Base-by-base conservation (phyloP, 2,797 vertebrate species). In the Bovichtus diacanthus region DNA sequence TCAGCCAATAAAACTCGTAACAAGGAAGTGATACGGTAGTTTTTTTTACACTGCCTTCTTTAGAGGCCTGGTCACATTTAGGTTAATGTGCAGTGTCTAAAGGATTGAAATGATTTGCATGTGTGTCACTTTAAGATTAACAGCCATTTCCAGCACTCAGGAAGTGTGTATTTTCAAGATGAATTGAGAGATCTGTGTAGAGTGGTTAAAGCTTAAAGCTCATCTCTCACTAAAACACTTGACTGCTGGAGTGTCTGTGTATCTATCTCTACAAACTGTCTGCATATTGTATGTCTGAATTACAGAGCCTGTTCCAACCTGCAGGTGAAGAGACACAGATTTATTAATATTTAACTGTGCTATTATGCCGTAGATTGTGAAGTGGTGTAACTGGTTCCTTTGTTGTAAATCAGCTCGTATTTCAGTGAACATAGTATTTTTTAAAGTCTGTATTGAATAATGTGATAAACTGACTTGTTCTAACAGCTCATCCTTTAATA, bases 111-210 rank as follows among this genome's bases (percentile, higher is more conserved):
- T 56, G 7, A 73, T 79, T 70, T 68, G 9, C 73, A 49, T 59
- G 23, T 61, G 36, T 75, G 50, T 68, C 38, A 9, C 15, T 75
- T 71, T 23, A 44, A 69, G 70, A 82, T 81, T 72, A 66, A 39
- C 6, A n/a, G 8, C 27, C 56, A 4, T 80, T 72, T 80, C 56
- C 23, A 25, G 67, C 16, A 38, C 6, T 51, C 18, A 47, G 67
- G 60, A 86, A 83, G 73, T 75, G 58, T 85, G 51, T 39, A 8
- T 81, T 55, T 76, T 78, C 1, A 27, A 59, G 73, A 74, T 80
- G 77, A 80, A 66, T 71, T 50, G 49, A 72, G 60, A 61, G 64
- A 59, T 49, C 1, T 23, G 38, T 56, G 68, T 6, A 2, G 51
- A 69, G 58, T 36, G 41, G 11, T 41, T 62, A 16, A 64, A 64